Evolutionary conservation across 1,140 invertebrate species (phyloP).

Genomic region (Diplogasteroides magnus): DNA sequence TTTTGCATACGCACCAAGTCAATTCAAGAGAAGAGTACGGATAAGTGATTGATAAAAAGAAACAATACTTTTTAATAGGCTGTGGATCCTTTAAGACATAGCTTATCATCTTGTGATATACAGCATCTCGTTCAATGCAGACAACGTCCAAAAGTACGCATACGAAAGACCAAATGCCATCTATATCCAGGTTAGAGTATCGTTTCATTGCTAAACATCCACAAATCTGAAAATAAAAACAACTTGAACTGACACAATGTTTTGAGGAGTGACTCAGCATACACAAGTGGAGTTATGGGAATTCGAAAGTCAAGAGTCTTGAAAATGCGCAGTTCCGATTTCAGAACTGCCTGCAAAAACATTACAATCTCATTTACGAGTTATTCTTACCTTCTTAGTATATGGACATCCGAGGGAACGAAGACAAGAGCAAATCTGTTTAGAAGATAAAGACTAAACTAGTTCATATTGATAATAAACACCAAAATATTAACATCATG

Average conservation of each 20-base stretch:
- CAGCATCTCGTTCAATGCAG: not conserved
- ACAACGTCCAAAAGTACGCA: not conserved
- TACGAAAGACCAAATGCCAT: not conserved
- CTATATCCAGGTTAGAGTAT: not conserved
- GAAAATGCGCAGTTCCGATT: conserved; percentile 2
- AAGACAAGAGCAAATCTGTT: not conserved
- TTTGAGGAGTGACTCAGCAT: not conserved
- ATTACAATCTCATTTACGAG: not conserved
- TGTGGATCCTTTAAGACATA: not conserved
- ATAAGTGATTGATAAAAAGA: not conserved
- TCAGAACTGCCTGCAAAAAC: not conserved
- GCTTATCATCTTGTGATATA: not conserved
- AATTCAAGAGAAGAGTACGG: not conserved
- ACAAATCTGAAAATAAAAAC: not conserved
- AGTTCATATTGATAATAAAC: not conserved
- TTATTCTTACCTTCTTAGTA: not conserved
- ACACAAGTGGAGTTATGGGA: not conserved
- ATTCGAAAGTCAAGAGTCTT: not conserved
- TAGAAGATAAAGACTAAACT: not conserved
- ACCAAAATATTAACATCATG: not conserved
- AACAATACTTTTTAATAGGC: not conserved
- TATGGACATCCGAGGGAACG: not conserved
- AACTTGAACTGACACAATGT: conserved; percentile 1
- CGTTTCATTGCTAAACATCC: not conserved
- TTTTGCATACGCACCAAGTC: not conserved